Conservation (phyloP, 2,888 invertebrate species). For the Cataglyphis livida region DNA sequence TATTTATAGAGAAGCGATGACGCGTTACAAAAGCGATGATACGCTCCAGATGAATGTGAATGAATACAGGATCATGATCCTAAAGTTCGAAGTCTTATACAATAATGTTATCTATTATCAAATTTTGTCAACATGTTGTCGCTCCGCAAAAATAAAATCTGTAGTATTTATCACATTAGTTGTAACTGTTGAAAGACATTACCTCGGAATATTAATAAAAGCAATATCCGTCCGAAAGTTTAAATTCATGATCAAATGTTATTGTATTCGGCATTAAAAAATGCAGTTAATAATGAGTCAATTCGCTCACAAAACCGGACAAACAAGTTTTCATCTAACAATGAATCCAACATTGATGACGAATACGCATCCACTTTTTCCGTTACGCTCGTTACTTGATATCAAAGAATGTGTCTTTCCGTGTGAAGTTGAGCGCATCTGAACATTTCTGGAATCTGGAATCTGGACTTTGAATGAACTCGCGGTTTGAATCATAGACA, state of each 20-base stretch:
- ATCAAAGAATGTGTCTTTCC: too few relatives aligned
- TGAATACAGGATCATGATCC: not conserved
- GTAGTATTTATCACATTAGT: not conserved
- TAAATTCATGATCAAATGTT: not conserved
- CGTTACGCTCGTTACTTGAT: not conserved
- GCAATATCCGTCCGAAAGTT: not conserved
- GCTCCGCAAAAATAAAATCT: not conserved
- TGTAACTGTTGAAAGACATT: not conserved
- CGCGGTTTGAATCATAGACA: not conserved
- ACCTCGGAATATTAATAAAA: not conserved
- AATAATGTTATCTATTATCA: not conserved
- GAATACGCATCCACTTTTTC: not conserved
- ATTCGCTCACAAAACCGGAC: not conserved
- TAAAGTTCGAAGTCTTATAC: not conserved
- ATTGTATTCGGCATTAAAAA: not conserved
- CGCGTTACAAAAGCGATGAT: not conserved
- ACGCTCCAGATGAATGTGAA: not conserved
- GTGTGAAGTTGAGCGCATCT: not conserved
- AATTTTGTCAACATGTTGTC: not conserved
- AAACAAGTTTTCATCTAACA: not conserved
- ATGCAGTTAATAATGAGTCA: not conserved
- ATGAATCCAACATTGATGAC: not conserved
- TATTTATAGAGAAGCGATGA: conserved; percentile 1
- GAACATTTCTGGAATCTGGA: too few relatives aligned
- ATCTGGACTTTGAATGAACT: not conserved